Evolutionary conservation across 2,888 invertebrate genomes (phyloP), one percentile per base, ranked within the genome.

Genomic region (Actias luna): DNA sequence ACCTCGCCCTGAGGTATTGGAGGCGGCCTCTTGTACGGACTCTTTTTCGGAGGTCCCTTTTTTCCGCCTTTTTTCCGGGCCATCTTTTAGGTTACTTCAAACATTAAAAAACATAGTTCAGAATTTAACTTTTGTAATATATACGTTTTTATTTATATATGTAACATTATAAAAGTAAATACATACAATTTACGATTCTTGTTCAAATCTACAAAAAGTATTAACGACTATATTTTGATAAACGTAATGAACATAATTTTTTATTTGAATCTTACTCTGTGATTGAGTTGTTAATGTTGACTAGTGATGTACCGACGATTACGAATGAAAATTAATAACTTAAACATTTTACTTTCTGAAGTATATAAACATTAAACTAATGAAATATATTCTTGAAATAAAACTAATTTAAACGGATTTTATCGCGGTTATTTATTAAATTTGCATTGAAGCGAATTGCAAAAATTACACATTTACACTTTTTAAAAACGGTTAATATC

Each of bases 1-100:
- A 97, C 87, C 84, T 96, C 96, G 8, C 98, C 98, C 59, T 87
- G 80, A 5, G 96, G 94, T 69, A 97, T 94, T 18, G 95, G 95
- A 68, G 95, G 95, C 3, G 96, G 95, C 89, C 96, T 93, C 73
- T 90, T 91, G 69, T 93, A 93, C 14, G 91, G 91, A 79, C 87
- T 88, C 0, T 88, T 85, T 70, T 87, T 91, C 76, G 46, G 46
- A 22, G 46, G 46, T 1, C 22, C 46, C 22, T 86, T 91, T 72
- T 82, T 87, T 46, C 83, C 88, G 31, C 8, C 46, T 46, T 46
- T 46, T 29, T 55, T 39, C 39, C 61, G 39, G 18, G 31, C 31
- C 61, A 61, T 61, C 18, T 61, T 42, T 42, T 31, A 16, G 10
- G 55, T 55, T 55, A 55, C 46, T 46, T 22, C 22, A 46, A 46